phyloP scores from a whole-genome alignment of 2,797 vertebrate species.

The Rhinogobio ventralis region DNA sequence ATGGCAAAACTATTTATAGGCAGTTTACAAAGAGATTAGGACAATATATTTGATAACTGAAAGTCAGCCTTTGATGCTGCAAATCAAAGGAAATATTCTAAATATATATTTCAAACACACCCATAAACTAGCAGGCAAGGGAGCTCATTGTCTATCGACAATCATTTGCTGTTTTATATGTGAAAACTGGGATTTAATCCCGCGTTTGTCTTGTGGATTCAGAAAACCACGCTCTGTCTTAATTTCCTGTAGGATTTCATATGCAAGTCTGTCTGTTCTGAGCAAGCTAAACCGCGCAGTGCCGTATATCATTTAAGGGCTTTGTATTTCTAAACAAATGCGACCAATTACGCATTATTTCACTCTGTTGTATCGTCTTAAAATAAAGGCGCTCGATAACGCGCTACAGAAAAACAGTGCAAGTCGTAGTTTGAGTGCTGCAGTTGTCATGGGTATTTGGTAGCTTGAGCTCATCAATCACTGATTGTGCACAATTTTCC shows the following conservation, averaged over 20 bases:
- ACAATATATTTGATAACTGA: background rate
- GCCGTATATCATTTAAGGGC: no score
- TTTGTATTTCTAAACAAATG: conserved; percentile 11
- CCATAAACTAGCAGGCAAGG: background rate
- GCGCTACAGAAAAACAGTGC: conserved; percentile 20
- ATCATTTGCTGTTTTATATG: background rate
- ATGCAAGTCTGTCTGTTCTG: background rate
- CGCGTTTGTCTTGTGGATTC: background rate
- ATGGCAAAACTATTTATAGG: background rate
- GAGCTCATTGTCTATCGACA: background rate
- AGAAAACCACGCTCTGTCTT: background rate
- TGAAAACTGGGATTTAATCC: background rate
- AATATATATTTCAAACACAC: background rate
- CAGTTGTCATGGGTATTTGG: conserved; percentile 67
- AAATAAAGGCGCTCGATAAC: conserved; percentile 27
- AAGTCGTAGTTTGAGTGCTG: conserved; percentile 52
- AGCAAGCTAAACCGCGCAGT: background rate
- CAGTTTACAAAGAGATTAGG: background rate
- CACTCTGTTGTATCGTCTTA: background rate
- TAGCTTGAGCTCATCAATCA: conserved; percentile 80
- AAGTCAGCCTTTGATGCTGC: background rate
- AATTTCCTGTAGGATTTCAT: background rate
- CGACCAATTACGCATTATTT: background rate
- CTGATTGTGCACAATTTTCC: conserved; percentile 70
- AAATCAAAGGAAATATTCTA: background rate